Evolutionary conservation across 2,797 vertebrate genomes (phyloP).

Genomic region (Dermochelys coriacea): DNA sequence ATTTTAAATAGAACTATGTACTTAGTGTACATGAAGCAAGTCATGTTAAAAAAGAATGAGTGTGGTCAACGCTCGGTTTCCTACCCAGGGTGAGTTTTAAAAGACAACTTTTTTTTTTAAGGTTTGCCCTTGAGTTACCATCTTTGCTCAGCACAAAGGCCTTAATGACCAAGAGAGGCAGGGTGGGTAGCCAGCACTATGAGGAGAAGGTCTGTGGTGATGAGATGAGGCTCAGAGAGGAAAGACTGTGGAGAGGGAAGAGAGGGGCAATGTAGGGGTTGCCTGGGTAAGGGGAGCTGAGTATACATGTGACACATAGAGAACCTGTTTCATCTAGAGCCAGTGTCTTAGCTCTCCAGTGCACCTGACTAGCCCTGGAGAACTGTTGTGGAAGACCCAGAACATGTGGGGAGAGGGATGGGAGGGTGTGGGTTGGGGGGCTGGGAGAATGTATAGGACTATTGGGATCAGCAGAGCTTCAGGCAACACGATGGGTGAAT

Average conservation of each 20-base stretch:
- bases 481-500: not conserved
- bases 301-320: not conserved
- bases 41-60: not conserved
- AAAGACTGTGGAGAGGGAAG: not conserved
- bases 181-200: not conserved
- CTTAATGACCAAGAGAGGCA: not conserved
- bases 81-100: not conserved
- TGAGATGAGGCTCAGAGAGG: not conserved
- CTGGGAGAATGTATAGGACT: not conserved
- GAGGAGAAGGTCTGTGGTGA: not conserved
- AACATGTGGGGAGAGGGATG: not conserved
- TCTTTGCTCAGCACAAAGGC: not conserved
- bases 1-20: not conserved
- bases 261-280: not conserved
- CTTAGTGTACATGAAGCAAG: not conserved
- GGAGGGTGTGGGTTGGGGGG: not conserved
- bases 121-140: not conserved
- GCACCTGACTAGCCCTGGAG: accelerated
- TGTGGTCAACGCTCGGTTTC: not conserved
- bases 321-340: not conserved
- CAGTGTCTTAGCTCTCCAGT: not conserved
- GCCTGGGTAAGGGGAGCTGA: not conserved
- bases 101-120: not conserved
- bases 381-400: not conserved
- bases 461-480: not conserved